These are phyloP conservation scores for Columbina picui DNA, from an alignment of 2,113 vertebrate species.

Conservation along the genomic window DNA sequence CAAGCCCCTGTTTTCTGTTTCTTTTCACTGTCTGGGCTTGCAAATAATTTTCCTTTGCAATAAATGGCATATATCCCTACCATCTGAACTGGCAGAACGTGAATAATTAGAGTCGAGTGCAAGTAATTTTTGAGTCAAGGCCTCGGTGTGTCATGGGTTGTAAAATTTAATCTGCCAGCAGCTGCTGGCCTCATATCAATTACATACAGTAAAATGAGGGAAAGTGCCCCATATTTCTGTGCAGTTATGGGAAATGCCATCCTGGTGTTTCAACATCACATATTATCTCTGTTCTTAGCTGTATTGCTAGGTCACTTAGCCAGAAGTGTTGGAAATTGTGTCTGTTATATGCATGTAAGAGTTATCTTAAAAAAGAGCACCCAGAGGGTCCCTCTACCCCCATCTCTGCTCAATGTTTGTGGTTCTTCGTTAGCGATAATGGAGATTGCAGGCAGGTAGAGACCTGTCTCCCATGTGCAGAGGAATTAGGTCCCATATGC, in stretches of 20 bases:
- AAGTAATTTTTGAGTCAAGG: conserved; percentile 28
- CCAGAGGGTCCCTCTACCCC: not conserved
- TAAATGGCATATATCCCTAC: not conserved
- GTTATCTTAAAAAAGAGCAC: not conserved
- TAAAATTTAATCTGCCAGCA: conserved; percentile 50
- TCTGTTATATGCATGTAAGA: not conserved
- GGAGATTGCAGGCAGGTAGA: not conserved
- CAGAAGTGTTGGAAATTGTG: not conserved
- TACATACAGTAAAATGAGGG: conserved; percentile 31
- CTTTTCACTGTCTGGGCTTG: not conserved
- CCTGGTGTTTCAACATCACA: not conserved
- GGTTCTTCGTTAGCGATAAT: not conserved
- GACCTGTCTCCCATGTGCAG: not conserved
- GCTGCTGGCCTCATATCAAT: conserved; percentile 44
- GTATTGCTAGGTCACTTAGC: not conserved
- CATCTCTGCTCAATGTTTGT: not conserved
- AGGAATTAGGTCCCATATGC: not conserved
- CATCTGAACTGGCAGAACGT: not conserved
- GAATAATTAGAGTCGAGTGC: conserved; percentile 12
- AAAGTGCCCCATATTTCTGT: not conserved
- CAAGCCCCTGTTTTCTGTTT: not conserved
- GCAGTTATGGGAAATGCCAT: not conserved
- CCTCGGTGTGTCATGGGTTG: conserved; percentile 26
- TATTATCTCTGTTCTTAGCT: not conserved
- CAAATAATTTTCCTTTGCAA: not conserved